Evolutionary conservation across 2,113 vertebrate species (phyloP), one percentile per base, ranked within the genome.

Genomic region (Chaetodon trifascialis): DNA sequence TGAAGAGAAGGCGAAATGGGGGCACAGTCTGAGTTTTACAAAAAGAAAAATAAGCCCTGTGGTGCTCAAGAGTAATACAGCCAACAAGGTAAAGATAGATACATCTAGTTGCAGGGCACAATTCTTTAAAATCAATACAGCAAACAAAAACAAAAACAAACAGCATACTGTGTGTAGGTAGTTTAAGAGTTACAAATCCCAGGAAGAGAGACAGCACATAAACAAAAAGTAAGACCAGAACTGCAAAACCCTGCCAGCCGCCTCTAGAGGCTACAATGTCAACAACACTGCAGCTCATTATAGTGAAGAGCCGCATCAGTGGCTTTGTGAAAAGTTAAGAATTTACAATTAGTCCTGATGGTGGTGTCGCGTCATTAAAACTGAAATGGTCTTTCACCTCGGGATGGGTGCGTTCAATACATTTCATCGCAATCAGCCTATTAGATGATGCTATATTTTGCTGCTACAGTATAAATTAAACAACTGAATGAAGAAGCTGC

Each of bases 41-140:
- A 25, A 54, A 63, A 47, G 40, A 69, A 23, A 62, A 66, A 64
- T 4, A 56, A 42, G 56, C 17, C 54, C 34, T 47, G 19, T 10
- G 54, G 30, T 62, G 30, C 52, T 58, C 38, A 80, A 44, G n/a
- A 55, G 51, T 30, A 54, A 46, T 16, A 59, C 47, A 68, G 19
- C n/a, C 46, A 51, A 34, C 11, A 15, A 40, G 38, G 62, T 63
- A 47, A 73, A 67, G 16, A 59, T n/a, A 4, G n/a, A 42, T 52
- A 52, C 40, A 25, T 55, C 47, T 62, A 16, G 73, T 58, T 59
- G 30, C 16, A 40, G 19, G 47, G n/a, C 11, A 59, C 36, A 60
- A 65, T 83, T 25, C n/a, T 79, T 60, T 30, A 42, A 25, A 83
- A 68, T 72, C 46, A 59, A 64, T 73, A 30, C 55, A 67, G 44